Conservation (phyloP, 2,113 vertebrate species). For the Eulemur rufifrons region DNA sequence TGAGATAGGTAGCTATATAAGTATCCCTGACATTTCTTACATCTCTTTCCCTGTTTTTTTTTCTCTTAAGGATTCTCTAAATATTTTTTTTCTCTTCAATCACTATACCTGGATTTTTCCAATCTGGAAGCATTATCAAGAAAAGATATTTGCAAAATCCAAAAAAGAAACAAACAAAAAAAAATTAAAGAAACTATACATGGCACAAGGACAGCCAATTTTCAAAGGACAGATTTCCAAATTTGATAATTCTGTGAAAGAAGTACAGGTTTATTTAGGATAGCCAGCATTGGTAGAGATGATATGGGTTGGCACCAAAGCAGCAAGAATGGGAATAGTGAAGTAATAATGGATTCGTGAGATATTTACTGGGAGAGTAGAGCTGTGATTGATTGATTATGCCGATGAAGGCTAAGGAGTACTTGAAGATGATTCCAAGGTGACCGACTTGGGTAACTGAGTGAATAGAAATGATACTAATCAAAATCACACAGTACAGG, state of each 20-base stretch:
- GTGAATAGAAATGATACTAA: background rate
- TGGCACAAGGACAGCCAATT: background rate
- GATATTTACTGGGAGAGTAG: background rate
- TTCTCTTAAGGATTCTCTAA: background rate
- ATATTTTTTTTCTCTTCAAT: background rate
- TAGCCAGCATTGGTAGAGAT: background rate
- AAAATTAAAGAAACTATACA: background rate
- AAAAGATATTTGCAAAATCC: background rate
- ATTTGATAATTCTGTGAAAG: background rate
- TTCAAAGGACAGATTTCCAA: background rate
- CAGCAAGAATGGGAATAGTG: background rate
- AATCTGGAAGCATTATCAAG: background rate
- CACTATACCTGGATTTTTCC: background rate
- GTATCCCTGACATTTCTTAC: background rate
- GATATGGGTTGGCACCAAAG: background rate
- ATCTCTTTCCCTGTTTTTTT: background rate
- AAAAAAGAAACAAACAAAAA: background rate
- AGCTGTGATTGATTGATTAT: background rate
- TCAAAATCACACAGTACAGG: background rate
- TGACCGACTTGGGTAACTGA: background rate
- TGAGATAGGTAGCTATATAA: background rate
- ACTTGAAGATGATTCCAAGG: background rate
- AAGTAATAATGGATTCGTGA: background rate
- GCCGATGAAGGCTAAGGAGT: background rate
- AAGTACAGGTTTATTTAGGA: background rate